Base-by-base conservation (phyloP, 2,797 vertebrate species). In the Pempheris klunzingeri region DNA sequence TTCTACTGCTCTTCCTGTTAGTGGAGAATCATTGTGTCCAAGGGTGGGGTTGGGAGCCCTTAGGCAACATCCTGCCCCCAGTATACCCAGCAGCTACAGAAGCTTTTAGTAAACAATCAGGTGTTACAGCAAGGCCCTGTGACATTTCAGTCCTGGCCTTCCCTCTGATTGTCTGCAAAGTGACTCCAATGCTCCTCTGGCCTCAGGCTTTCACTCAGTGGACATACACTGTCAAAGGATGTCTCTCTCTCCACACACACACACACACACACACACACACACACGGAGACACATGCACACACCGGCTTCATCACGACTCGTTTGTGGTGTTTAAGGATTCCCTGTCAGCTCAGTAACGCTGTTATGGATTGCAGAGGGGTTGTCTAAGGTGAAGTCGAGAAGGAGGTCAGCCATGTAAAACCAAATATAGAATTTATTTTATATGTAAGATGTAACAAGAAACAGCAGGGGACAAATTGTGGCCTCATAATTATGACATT, bases 401-500 rank as follows among this genome's bases (percentile, higher is more conserved):
- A 15, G 52, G 28, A 61, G 61, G 61, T 76, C 76, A 87, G 57
- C 55, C 36, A 58, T 43, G 74, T 52, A 76, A 62, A 73, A 71
- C 49, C 54, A 32, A 75, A 65, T 52, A 11, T 44, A 41, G 32
- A 60, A 38, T 67, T 57, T 26, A 62, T 67, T 70, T 55, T 2
- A 55, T 36, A 26, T 76, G 41, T 60, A 50, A 54, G 17, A 69
- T 43, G 34, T 58, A 1, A 14, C 4, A 52, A 43, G 55, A 63
- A 22, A 50, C 55, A 73, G 65, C 44, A 3, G 6, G 5, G 57
- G 58, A 74, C 39, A 55, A 22, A 58, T 61, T 57, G 41, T 24
- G 17, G 50, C 47, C 6, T 80, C 59, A 34, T 63, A 20, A 64
- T 81, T 65, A 81, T 78, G 53, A 82, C 59, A 80, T 86, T 67